These are phyloP conservation scores for Kryptolebias ocellatus DNA, from an alignment of 2,797 vertebrate genomes.

Conservation along the genomic window DNA sequence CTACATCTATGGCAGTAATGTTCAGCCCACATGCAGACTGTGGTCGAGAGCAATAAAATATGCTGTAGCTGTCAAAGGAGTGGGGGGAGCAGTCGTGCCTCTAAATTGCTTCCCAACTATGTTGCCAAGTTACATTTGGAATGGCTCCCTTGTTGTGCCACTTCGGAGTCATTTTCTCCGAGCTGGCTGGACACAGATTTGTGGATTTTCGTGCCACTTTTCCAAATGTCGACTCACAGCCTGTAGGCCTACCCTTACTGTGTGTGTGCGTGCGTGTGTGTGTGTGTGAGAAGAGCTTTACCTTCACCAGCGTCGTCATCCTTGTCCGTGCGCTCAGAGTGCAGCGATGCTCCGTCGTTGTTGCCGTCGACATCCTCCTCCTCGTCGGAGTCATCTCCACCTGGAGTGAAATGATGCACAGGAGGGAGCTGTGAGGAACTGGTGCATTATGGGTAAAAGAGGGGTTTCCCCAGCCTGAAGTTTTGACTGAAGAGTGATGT, in stretches of 20 bases:
- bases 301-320: constrained; percentile 88
- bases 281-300: constrained; percentile 48
- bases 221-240: neutral
- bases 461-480: neutral
- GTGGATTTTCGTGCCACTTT: constrained; percentile 49
- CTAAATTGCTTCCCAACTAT: constrained; percentile 77
- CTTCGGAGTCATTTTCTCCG: constrained; percentile 67
- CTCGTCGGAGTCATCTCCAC: constrained; percentile 84
- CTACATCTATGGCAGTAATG: constrained; percentile 53
- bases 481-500: neutral
- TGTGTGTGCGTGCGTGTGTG: neutral
- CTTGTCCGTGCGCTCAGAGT: constrained; percentile 90
- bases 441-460: constrained; percentile 12
- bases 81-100: constrained; percentile 64
- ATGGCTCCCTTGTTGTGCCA: constrained; percentile 69
- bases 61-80: constrained; percentile 85
- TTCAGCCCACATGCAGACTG: constrained; percentile 76
- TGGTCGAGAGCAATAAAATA: constrained; percentile 89
- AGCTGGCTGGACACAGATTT: constrained; percentile 26
- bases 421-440: constrained; percentile 6
- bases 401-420: constrained; percentile 65
- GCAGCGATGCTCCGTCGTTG: constrained; percentile 85
- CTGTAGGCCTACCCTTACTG: constrained; percentile 54
- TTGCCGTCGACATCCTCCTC: constrained; percentile 83
- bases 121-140: constrained; percentile 83